A percentile compares a stretch with the other conserved stretches of the same genome.
phyloP scores from a whole-genome alignment of 64 coral and sea anemone species.

The Orbicella faveolata region DNA sequence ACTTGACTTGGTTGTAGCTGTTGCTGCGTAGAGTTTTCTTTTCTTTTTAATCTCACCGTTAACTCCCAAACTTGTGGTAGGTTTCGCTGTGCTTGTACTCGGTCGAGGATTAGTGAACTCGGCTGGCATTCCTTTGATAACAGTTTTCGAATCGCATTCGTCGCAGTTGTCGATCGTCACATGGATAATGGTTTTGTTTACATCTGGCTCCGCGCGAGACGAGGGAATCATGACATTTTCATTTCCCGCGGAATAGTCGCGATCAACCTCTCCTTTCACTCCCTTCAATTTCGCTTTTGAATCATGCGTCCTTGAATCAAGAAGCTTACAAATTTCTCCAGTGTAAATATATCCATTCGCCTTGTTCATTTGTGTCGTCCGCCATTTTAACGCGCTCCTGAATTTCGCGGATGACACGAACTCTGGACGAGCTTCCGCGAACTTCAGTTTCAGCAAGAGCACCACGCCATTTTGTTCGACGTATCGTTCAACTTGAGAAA shows the following conservation, averaged over 20 bases:
- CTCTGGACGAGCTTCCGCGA: constrained; percentile 39
- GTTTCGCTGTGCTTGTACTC: background rate
- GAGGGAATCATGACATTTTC: background rate
- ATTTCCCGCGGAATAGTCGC: background rate
- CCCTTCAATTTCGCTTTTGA: background rate
- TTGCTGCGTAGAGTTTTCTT: background rate
- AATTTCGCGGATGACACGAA: constrained; percentile 70
- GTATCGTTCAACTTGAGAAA: constrained; percentile 51
- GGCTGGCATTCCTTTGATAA: too few species aligned
- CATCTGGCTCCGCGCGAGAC: background rate
- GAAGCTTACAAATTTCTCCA: constrained; percentile 39
- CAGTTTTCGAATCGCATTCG: background rate
- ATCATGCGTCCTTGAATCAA: constrained; percentile 22
- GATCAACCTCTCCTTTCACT: background rate
- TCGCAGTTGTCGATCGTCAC: background rate
- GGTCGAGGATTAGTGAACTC: background rate
- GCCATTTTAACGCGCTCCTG: constrained; percentile 57
- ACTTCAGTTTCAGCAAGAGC: constrained; percentile 68
- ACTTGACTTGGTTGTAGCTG: background rate
- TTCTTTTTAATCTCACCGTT: background rate
- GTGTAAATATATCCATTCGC: constrained; percentile 69
- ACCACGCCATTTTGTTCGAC: constrained; percentile 47
- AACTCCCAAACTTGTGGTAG: background rate
- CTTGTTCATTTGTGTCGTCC: constrained; percentile 10
- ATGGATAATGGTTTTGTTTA: background rate